Percentiles rank a stretch among this genome's conserved stretches.
Evolutionary conservation across 2,797 vertebrate species (phyloP).

Genomic region (Brachymystax lenok): DNA sequence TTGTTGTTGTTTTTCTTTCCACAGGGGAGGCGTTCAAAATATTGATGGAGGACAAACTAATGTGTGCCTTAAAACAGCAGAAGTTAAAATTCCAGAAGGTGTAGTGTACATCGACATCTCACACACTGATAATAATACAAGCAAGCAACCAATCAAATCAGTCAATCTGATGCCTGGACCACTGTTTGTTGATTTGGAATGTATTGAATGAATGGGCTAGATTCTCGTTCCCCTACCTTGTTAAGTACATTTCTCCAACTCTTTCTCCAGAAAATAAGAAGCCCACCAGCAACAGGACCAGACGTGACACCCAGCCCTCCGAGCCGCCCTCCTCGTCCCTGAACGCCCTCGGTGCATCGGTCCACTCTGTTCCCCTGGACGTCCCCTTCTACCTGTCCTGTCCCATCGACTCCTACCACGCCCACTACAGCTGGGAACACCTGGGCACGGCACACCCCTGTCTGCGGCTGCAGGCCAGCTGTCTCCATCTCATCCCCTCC

Average conservation of each 20-base stretch:
- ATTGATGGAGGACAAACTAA: conserved; percentile 55
- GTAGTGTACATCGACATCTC: neutral
- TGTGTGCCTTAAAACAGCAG: conserved; percentile 48
- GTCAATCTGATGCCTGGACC: neutral
- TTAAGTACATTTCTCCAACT: neutral
- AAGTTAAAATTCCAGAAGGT: conserved; percentile 50
- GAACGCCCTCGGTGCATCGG: neutral
- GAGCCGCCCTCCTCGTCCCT: neutral
- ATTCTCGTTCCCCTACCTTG: neutral
- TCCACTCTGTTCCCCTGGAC: conserved; percentile 51
- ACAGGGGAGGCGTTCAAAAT: conserved; percentile 74
- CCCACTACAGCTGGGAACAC: conserved; percentile 74
- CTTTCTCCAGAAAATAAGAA: conserved; percentile 30
- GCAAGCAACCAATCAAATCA: neutral
- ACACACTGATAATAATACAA: neutral
- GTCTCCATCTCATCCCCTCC: conserved; percentile 73
- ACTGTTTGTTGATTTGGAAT: neutral
- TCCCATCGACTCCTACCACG: conserved; percentile 77
- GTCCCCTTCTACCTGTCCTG: conserved; percentile 78
- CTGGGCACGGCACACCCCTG: conserved; percentile 50
- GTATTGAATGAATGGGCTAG: neutral
- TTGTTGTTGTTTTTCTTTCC: conserved; percentile 29
- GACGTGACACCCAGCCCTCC: conserved; percentile 35
- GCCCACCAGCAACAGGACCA: conserved; percentile 32
- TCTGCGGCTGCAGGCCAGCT: conserved; percentile 65